Evolutionary conservation across 2,113 vertebrate species (phyloP).

Genomic region (Anguilla japonica): DNA sequence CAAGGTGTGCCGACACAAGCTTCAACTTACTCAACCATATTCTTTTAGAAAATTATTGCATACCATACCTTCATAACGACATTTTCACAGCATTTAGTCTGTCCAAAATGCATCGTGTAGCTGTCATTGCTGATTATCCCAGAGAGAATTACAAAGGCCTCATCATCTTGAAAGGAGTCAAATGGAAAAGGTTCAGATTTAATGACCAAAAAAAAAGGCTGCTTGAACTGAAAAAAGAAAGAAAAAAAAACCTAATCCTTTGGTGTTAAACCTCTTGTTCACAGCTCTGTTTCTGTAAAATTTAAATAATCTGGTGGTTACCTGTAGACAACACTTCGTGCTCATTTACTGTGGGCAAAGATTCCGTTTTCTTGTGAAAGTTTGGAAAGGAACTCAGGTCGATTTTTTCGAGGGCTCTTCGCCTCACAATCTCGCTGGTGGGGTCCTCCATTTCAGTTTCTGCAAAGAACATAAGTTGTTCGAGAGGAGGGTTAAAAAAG

Average conservation of each 20-base stretch:
- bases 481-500: not conserved
- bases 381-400: conserved; percentile 50
- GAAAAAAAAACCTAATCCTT: not conserved
- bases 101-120: conserved; percentile 27
- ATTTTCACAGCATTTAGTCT: conserved; percentile 17
- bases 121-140: conserved; percentile 17
- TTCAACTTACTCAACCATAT: not conserved
- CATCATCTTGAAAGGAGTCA: conserved; percentile 37
- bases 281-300: not conserved
- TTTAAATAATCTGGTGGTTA: conserved; percentile 2
- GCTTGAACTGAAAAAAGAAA: too few species aligned
- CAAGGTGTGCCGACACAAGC: not conserved
- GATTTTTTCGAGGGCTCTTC: conserved; percentile 60
- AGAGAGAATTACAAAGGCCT: conserved; percentile 28
- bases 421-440: conserved; percentile 60
- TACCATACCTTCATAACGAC: conserved; percentile 43
- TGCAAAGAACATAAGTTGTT: conserved; percentile 13
- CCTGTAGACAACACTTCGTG: conserved; percentile 35
- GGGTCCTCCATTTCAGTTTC: conserved; percentile 27
- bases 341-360: conserved; percentile 63
- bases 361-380: conserved; percentile 57
- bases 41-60: not conserved
- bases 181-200: not conserved
- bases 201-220: too few species aligned
- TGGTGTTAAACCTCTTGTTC: not conserved